Evolutionary conservation across 37 sponge, comb jelly and placozoan species (phyloP).

Genomic region (Cladorhizidae sp.): DNA sequence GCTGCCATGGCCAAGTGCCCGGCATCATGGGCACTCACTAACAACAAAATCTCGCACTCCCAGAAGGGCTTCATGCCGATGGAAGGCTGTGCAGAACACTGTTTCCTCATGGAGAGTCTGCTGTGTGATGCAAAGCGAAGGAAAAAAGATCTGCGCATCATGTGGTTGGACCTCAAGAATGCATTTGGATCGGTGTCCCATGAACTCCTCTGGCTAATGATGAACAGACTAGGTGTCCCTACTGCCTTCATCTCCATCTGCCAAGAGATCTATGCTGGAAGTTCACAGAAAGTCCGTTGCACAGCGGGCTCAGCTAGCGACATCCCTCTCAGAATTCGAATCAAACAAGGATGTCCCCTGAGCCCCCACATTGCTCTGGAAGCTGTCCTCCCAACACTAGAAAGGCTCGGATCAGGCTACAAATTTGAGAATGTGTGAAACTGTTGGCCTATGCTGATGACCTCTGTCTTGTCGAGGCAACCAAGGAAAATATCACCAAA

Average conservation of each 20-base stretch:
- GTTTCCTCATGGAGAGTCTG: constrained; percentile 27
- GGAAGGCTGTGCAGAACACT: constrained; percentile 46
- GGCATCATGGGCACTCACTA: constrained; percentile 30
- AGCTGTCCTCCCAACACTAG: constrained; percentile 11
- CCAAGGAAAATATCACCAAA: background rate
- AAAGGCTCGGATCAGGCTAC: background rate
- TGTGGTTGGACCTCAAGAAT: too few species aligned
- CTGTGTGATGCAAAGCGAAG: constrained; percentile 20
- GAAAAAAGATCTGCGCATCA: constrained; percentile 15
- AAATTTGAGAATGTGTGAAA: background rate
- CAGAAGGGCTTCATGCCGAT: constrained; percentile 52
- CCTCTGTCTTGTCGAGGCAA: background rate
- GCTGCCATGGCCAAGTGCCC: constrained; percentile 38
- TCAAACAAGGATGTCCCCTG: constrained; percentile 29
- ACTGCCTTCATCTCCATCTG: background rate
- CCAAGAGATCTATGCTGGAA: constrained; percentile 32
- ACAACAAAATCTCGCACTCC: background rate
- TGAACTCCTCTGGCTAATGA: constrained; percentile 11
- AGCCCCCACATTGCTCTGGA: constrained; percentile 27
- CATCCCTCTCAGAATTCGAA: background rate
- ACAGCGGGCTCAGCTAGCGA: background rate
- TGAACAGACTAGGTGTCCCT: constrained; percentile 4
- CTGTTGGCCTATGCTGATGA: constrained; percentile 11
- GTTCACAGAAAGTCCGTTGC: background rate
- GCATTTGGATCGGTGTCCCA: constrained; percentile 54